Conservation (phyloP, 2,888 invertebrate species). For the Phytoseiulus persimilis region DNA sequence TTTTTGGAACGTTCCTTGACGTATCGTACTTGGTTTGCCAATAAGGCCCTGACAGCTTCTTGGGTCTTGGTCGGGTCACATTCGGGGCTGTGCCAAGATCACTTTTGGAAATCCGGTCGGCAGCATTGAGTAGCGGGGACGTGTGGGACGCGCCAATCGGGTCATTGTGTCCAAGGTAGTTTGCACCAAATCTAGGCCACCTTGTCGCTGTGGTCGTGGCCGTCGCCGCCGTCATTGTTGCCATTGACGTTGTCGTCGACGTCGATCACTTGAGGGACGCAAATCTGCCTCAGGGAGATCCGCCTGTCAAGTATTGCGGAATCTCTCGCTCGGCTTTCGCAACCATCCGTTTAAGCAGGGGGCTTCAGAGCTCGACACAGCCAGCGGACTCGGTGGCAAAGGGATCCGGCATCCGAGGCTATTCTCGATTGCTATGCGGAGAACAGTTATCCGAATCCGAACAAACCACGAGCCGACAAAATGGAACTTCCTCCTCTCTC, state of each 20-base stretch:
- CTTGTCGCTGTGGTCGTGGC: not conserved
- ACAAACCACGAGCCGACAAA: no score
- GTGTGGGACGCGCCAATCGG: not conserved
- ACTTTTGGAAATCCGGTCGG: not conserved
- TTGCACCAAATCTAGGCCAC: not conserved
- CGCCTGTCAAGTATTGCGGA: not conserved
- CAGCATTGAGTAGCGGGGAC: not conserved
- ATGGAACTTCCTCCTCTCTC: no score
- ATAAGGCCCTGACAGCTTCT: not conserved
- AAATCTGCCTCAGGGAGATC: not conserved
- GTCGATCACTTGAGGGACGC: not conserved
- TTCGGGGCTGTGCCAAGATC: constrained; percentile 5
- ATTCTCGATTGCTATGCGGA: no score
- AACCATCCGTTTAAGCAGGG: not conserved
- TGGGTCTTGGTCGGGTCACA: not conserved
- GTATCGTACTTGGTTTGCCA: not conserved
- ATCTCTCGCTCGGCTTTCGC: not conserved
- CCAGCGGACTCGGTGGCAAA: not conserved
- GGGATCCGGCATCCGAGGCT: no score
- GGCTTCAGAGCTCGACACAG: not conserved
- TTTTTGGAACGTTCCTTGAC: not conserved
- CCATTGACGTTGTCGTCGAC: not conserved
- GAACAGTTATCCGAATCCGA: no score
- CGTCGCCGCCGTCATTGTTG: not conserved
- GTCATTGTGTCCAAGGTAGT: constrained; percentile 5